Conservation (phyloP, 2,113 vertebrate genomes). For the Capreolus pygargus region DNA sequence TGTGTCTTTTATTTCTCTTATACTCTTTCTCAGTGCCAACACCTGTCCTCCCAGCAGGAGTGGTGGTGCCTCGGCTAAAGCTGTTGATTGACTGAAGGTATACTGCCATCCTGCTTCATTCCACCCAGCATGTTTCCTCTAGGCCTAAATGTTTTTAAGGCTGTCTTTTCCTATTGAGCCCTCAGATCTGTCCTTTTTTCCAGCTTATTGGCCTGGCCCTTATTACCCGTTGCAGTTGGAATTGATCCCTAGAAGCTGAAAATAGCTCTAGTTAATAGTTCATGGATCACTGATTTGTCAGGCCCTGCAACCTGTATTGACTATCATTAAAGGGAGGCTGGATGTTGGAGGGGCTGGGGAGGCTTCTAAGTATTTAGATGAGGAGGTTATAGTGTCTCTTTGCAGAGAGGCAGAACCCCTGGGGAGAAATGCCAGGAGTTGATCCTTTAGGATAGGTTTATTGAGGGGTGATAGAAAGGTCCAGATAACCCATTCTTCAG, state of each 20-base stretch:
- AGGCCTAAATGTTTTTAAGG: not conserved
- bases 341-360: not conserved
- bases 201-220: not conserved
- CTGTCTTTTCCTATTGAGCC: not conserved
- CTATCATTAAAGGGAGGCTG: not conserved
- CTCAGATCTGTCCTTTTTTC: not conserved
- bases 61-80: not conserved
- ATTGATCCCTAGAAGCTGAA: conserved; percentile 15
- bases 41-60: not conserved
- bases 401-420: not conserved
- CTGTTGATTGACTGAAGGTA: not conserved
- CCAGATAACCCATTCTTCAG: not conserved
- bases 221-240: not conserved
- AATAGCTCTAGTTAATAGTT: not conserved
- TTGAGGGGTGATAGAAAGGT: not conserved
- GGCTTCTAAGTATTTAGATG: not conserved
- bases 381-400: not conserved
- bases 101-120: not conserved
- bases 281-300: not conserved
- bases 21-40: not conserved
- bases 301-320: not conserved
- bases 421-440: not conserved
- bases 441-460: not conserved
- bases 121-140: not conserved
- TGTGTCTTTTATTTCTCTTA: not conserved